Evolutionary conservation across 1,140 invertebrate genomes (phyloP).

Genomic region (Drosophila kurseongensis): DNA sequence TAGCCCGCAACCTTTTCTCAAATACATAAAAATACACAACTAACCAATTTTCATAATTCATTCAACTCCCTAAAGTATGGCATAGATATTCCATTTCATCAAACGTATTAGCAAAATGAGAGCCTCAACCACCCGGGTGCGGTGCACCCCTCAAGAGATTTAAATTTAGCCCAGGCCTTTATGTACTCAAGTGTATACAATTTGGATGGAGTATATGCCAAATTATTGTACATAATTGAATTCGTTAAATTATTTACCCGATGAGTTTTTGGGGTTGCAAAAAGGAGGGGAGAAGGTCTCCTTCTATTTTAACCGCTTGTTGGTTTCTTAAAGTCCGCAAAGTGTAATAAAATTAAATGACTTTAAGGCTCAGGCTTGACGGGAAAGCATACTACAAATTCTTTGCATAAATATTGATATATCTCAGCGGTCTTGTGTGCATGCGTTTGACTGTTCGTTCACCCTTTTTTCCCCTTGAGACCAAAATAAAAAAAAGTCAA

Average conservation of each 20-base stretch:
- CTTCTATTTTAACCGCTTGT: constrained; percentile 8
- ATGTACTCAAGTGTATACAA: constrained; percentile 11
- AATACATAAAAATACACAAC: constrained; percentile 1
- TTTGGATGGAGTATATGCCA: constrained; percentile 19
- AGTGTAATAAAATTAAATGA: constrained; percentile 76
- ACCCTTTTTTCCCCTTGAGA: constrained; percentile 32
- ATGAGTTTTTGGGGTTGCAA: constrained; percentile 35
- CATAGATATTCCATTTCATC: constrained; percentile 50
- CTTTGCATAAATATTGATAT: constrained; percentile 34
- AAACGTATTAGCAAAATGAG: constrained; percentile 33
- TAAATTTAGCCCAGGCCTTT: constrained; percentile 37
- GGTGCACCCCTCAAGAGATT: constrained; percentile 25
- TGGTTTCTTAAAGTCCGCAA: constrained; percentile 45
- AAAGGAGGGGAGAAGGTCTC: neutral
- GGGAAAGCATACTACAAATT: constrained; percentile 45
- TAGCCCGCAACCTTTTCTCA: constrained; percentile 6
- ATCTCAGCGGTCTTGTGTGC: neutral
- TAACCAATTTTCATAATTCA: constrained; percentile 42
- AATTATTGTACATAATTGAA: constrained; percentile 79
- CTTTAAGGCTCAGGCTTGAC: constrained; percentile 54
- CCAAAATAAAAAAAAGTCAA: constrained; percentile 2
- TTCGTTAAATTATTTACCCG: constrained; percentile 71
- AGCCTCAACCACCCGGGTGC: constrained; percentile 1
- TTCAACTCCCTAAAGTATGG: constrained; percentile 30
- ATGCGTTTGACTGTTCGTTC: constrained; percentile 24